Percentiles rank a stretch among this genome's conserved stretches.
These are phyloP conservation scores for Fregetta grallaria DNA, from an alignment of 2,113 vertebrate species.

Conservation along the genomic window DNA sequence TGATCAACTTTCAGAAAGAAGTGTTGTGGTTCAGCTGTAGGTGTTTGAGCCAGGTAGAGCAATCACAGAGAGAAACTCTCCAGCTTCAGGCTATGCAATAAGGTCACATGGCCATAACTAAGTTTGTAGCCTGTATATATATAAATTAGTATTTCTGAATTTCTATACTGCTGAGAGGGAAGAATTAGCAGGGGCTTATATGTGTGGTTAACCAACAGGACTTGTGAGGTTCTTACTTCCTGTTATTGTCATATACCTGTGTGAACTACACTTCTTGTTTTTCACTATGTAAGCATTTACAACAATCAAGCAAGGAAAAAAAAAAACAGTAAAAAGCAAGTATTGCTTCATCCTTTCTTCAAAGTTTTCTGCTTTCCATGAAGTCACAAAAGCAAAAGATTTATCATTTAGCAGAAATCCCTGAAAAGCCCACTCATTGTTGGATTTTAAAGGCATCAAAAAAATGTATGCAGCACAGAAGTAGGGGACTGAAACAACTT, in stretches of 20 bases:
- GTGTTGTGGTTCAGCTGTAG: background rate
- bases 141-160: background rate
- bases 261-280: background rate
- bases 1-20: background rate
- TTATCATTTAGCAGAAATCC: background rate
- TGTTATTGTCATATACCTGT: accelerated
- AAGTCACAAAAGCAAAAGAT: background rate
- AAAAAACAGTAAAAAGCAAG: background rate
- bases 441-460: background rate
- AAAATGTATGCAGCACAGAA: background rate
- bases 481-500: background rate
- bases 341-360: background rate
- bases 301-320: background rate
- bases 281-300: background rate
- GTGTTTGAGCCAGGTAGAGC: background rate
- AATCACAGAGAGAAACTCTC: background rate
- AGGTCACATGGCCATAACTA: background rate
- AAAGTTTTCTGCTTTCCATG: background rate
- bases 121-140: background rate
- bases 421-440: background rate
- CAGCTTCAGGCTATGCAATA: background rate
- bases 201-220: background rate
- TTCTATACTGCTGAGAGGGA: background rate
- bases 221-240: background rate
- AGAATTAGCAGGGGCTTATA: background rate